phyloP scores from a whole-genome alignment of 2,113 vertebrate species.

The Butorides virescens region DNA sequence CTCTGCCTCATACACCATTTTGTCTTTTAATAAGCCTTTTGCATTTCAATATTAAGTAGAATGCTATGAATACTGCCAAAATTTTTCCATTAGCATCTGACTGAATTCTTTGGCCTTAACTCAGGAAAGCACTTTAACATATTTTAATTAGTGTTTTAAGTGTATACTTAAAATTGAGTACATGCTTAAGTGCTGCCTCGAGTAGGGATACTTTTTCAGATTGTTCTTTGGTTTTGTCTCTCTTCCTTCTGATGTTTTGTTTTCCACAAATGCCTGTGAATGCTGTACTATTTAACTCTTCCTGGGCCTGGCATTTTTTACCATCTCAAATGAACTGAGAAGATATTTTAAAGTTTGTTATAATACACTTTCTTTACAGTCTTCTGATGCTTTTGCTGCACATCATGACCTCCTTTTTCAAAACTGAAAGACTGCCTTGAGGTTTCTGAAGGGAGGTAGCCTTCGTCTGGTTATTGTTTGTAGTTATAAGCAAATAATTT shows the following conservation, averaged over 20 bases:
- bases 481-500: not conserved
- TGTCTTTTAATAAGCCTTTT: not conserved
- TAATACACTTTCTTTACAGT: not conserved
- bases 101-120: conserved; percentile 4
- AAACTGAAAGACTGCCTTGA: not conserved
- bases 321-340: not conserved
- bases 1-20: not conserved
- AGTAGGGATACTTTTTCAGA: not conserved
- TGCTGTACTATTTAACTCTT: not conserved
- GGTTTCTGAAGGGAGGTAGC: not conserved
- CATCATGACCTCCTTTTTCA: not conserved
- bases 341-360: not conserved
- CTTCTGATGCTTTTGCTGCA: not conserved
- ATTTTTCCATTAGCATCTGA: not conserved
- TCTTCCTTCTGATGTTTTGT: not conserved
- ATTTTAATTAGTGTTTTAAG: conserved; percentile 15
- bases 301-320: not conserved
- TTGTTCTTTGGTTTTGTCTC: not conserved
- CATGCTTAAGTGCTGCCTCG: not conserved
- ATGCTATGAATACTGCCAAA: not conserved
- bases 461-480: not conserved
- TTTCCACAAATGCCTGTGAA: not conserved
- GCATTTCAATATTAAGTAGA: not conserved
- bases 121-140: conserved; percentile 6
- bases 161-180: not conserved